These are phyloP conservation scores for Cryptocephalus primarius DNA, from an alignment of 2,888 invertebrate species.

Conservation along the genomic window DNA sequence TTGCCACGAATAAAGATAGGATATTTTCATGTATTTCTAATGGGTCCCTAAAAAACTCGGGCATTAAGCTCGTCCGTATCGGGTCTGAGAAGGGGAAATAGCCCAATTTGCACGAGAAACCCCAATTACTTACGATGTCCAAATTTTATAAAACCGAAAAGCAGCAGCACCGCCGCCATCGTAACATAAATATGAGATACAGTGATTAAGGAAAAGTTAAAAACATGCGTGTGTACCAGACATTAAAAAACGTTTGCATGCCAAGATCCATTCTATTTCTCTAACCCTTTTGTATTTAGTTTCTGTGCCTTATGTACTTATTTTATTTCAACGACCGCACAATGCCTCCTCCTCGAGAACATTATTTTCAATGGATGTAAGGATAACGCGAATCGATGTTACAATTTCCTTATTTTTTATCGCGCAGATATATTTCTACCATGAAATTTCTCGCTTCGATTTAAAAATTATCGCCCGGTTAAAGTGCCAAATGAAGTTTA, in stretches of 20 bases:
- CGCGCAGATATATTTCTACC: too few relatives aligned
- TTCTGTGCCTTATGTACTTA: constrained; percentile 10
- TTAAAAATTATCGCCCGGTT: too few relatives aligned
- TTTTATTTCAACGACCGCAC: not conserved
- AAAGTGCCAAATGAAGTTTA: too few relatives aligned
- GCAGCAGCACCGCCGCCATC: constrained; percentile 12
- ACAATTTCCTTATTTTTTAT: too few relatives aligned
- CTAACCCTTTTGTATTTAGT: constrained; percentile 19
- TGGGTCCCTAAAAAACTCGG: too few relatives aligned
- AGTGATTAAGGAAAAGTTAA: constrained; percentile 26
- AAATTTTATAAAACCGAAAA: constrained; percentile 22
- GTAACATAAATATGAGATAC: constrained; percentile 25
- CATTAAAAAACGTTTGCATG: constrained; percentile 33
- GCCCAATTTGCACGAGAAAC: constrained; percentile 17
- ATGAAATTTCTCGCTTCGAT: too few relatives aligned
- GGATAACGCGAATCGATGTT: too few relatives aligned
- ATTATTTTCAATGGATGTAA: not conserved
- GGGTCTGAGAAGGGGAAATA: too few relatives aligned
- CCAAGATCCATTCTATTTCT: constrained; percentile 19
- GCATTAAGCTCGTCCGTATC: too few relatives aligned
- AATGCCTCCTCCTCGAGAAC: not conserved
- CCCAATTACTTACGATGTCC: constrained; percentile 23
- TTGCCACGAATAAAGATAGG: too few relatives aligned
- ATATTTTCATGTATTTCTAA: too few relatives aligned
- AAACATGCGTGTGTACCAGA: constrained; percentile 34